Base-by-base conservation (phyloP, 35 echinoderm and acorn worm genomes). In the Lytechinus variegatus region DNA sequence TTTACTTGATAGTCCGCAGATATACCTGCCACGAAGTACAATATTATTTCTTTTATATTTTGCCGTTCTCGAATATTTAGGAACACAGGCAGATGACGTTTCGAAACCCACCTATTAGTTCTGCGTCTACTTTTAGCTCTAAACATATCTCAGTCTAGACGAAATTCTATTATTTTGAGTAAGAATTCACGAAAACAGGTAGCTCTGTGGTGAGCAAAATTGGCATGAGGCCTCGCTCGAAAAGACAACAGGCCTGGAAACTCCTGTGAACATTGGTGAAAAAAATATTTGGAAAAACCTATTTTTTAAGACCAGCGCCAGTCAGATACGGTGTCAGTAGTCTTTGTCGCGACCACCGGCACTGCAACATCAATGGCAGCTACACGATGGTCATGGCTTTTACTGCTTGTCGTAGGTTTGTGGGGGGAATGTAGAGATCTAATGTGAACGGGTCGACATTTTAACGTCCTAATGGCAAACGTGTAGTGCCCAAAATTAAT, bases 101-200 rank as follows among this genome's bases (percentile, higher is more conserved):
- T 79, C 66, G 16, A 79, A 79, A 79, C 19, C 14, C 12, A 27
- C 4, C 5, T 21, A 24, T n/a, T 79, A n/a, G 19, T 79, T 79
- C n/a, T 3, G 8, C 66, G 66, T 79, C 66, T 79, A 24, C 66
- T n/a, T 79, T 79, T 79, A 79, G 19, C n/a, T 79, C 66, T 79
- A 44, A 44, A 79, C 66, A 79, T 79, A 79, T 79, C 66, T 79
- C 66, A 79, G 66, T 79, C 66, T 79, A 79, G 66, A 79, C 66
- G 24, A 71, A 13, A 71, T 71, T 71, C 24, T 14, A 71, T 71
- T 71, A 24, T 24, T 71, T 71, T 19, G 0, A 56, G 8, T 56
- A 56, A 56, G 55, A 79, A 19, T 4, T 5, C 7, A 19, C 16
- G 66, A 19, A 79, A 79, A 79, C 66, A 79, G 66, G 66, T 79